Evolutionary conservation across 2,113 vertebrate species (phyloP).

Genomic region (Anthoscopus minutus): DNA sequence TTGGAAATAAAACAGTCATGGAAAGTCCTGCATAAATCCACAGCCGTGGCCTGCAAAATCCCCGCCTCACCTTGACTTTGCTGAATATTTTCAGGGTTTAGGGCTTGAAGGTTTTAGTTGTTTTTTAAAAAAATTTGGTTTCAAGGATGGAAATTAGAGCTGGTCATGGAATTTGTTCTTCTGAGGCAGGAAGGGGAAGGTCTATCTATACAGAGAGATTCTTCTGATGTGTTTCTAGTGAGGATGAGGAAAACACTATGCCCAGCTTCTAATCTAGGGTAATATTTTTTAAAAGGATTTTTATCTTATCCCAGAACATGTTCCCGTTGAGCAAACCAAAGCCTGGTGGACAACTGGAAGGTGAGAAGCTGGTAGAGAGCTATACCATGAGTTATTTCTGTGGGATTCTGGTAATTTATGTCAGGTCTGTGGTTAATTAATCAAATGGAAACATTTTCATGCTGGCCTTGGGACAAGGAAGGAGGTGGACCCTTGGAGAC

Average conservation of each 20-base stretch:
- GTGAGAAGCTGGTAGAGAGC: neutral
- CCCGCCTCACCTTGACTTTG: constrained; percentile 9
- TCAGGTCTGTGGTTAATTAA: neutral
- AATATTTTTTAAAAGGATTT: neutral
- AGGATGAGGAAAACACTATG: neutral
- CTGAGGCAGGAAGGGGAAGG: neutral
- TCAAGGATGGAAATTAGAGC: neutral
- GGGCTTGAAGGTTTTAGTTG: neutral
- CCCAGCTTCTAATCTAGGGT: neutral
- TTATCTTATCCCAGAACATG: neutral
- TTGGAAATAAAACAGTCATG: constrained; percentile 63
- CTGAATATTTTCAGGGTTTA: constrained; percentile 8
- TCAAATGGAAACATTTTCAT: neutral
- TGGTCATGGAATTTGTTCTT: neutral
- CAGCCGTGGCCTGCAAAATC: constrained; percentile 29
- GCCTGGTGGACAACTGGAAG: neutral
- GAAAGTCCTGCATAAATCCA: constrained; percentile 52
- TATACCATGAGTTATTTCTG: neutral
- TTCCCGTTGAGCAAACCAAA: neutral
- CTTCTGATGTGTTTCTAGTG: neutral
- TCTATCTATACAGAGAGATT: neutral
- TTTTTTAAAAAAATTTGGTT: neutral
- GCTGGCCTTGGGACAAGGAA: neutral
- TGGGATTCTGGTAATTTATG: neutral
- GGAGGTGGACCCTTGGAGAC: neutral